Evolutionary conservation across 2,113 vertebrate species (phyloP).

Genomic region (Pteronura brasiliensis): DNA sequence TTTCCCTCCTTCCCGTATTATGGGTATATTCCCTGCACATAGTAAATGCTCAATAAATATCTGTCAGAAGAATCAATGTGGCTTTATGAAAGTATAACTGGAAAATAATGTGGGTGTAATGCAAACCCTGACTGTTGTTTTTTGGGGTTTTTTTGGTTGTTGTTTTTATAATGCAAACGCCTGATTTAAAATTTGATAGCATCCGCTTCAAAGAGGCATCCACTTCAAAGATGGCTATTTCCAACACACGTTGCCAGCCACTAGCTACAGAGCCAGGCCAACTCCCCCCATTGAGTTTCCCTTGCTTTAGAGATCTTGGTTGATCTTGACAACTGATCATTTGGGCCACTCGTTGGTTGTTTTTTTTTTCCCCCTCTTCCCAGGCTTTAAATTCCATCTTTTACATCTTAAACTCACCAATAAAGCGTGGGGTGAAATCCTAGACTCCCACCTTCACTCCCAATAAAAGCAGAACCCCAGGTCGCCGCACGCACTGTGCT

Average conservation of each 20-base stretch:
- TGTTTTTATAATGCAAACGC: not conserved
- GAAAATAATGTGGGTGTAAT: not conserved
- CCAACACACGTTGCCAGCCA: not conserved
- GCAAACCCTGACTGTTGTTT: not conserved
- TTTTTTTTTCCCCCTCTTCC: not conserved
- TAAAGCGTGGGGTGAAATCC: not conserved
- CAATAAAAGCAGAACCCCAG: not conserved
- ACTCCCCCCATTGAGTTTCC: not conserved
- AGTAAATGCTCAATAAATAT: not conserved
- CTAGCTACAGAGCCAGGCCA: not conserved
- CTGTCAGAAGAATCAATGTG: not conserved
- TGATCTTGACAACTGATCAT: not conserved
- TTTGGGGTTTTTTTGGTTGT: not conserved
- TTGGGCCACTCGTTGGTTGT: not conserved
- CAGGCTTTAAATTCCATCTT: not conserved
- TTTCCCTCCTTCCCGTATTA: not conserved
- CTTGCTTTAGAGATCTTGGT: not conserved
- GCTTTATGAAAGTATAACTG: not conserved
- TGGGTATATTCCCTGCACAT: not conserved
- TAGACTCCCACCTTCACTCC: not conserved
- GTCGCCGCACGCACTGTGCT: not conserved
- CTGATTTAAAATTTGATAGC: not conserved
- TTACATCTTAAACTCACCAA: not conserved
- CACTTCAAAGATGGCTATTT: not conserved
- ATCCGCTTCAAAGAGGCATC: not conserved